phyloP scores from a whole-genome alignment of 2,888 invertebrate genomes.

The Melanostoma scalare region DNA sequence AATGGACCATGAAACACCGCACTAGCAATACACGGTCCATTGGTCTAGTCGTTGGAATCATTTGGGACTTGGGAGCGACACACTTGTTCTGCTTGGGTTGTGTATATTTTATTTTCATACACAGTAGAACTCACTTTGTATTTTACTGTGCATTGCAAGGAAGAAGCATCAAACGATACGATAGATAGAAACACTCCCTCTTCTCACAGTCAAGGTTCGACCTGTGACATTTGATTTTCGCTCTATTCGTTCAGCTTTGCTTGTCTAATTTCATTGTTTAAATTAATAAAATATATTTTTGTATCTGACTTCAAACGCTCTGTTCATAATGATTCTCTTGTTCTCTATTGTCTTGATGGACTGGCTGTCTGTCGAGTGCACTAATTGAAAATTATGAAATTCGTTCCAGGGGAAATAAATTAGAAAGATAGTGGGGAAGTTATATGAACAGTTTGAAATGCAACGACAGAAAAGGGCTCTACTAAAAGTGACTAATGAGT shows the following conservation, averaged over 20 bases:
- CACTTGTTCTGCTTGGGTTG: background rate
- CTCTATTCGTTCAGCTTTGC: constrained; percentile 28
- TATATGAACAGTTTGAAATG: constrained; percentile 10
- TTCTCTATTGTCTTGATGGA: background rate
- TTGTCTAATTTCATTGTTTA: constrained; percentile 38
- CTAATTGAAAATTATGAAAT: constrained; percentile 30
- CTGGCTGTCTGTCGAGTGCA: constrained; percentile 3
- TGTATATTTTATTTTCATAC: background rate
- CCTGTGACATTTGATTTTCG: constrained; percentile 29
- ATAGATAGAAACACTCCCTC: constrained; percentile 15
- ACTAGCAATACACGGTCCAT: constrained; percentile 44
- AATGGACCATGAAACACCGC: constrained; percentile 31
- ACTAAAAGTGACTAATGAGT: no score
- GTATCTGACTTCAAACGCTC: background rate
- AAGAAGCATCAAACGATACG: background rate
- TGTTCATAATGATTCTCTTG: background rate
- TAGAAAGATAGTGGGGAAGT: background rate
- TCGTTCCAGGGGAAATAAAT: background rate
- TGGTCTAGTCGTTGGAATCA: constrained; percentile 20
- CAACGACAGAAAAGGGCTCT: background rate
- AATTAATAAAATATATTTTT: constrained; percentile 24
- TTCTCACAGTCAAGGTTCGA: constrained; percentile 39
- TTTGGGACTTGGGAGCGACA: constrained; percentile 42
- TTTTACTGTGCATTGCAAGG: constrained; percentile 5
- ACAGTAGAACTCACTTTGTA: background rate